phyloP scores from a whole-genome alignment of 2,888 invertebrate species.

The Blastobasis adustella region DNA sequence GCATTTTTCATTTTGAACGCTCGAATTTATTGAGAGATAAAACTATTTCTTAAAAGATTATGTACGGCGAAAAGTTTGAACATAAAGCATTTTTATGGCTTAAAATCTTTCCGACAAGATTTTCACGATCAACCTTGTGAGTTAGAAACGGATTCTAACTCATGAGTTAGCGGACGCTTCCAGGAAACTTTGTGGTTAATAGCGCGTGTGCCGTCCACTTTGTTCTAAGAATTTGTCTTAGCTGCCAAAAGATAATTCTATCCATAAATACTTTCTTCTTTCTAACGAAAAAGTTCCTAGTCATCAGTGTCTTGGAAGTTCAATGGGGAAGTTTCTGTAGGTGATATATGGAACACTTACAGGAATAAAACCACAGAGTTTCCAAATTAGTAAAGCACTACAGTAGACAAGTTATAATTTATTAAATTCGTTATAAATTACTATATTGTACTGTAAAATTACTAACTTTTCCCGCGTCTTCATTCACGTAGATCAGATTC shows the following conservation, averaged over 20 bases:
- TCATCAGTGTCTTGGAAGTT: constrained; percentile 15
- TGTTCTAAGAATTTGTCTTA: constrained; percentile 24
- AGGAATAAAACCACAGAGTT: background rate
- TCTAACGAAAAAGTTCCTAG: constrained; percentile 15
- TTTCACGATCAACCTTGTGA: background rate
- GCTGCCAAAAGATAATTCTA: constrained; percentile 16
- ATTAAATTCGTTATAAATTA: background rate
- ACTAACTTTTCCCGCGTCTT: background rate
- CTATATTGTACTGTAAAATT: background rate
- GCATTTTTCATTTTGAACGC: too few relatives aligned
- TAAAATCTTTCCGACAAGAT: background rate
- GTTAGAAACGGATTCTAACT: background rate
- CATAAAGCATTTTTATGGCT: too few relatives aligned
- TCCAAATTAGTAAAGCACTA: background rate
- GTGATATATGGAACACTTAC: background rate
- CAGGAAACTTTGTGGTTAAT: constrained; percentile 22
- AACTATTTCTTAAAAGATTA: too few relatives aligned
- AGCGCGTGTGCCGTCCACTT: constrained; percentile 23
- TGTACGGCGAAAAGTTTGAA: too few relatives aligned
- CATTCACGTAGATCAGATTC: too few relatives aligned
- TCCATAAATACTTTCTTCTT: constrained; percentile 20
- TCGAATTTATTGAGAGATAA: too few relatives aligned
- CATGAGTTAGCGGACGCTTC: background rate
- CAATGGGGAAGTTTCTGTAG: constrained; percentile 3
- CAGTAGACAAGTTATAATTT: background rate